Percentiles rank a stretch among this genome's conserved stretches.
Evolutionary conservation across 2,888 invertebrate genomes (phyloP).

Genomic region (Athalia rosae): DNA sequence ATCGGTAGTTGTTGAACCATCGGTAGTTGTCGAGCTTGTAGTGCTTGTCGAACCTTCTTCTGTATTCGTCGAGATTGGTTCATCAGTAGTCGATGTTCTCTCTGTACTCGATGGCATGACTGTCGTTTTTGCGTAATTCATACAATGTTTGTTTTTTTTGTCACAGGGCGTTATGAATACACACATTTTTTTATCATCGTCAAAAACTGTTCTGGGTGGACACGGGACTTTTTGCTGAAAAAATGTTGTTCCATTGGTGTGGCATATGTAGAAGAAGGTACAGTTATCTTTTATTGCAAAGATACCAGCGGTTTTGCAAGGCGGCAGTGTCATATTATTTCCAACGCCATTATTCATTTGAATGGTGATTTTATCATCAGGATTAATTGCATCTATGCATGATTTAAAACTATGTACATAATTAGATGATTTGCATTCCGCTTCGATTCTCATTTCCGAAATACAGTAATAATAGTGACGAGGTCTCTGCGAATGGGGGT

Average conservation of each 20-base stretch:
- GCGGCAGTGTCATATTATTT: conserved; percentile 59
- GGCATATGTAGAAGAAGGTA: conserved; percentile 72
- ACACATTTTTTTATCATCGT: conserved; percentile 56
- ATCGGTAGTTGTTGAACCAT: neutral
- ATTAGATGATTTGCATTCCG: conserved; percentile 68
- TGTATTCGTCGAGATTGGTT: neutral
- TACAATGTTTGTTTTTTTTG: neutral
- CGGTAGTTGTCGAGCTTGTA: neutral
- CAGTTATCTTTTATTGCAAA: conserved; percentile 72
- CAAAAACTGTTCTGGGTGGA: conserved; percentile 58
- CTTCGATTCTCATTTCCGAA: conserved; percentile 70
- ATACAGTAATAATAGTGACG: conserved; percentile 74
- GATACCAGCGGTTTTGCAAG: conserved; percentile 64
- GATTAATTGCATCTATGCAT: conserved; percentile 50
- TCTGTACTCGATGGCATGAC: neutral
- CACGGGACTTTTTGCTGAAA: conserved; percentile 69
- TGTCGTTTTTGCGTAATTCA: neutral
- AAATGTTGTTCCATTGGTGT: conserved; percentile 63
- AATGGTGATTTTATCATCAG: conserved; percentile 47
- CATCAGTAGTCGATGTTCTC: neutral
- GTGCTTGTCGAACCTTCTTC: neutral
- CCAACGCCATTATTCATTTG: conserved; percentile 56
- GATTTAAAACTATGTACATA: conserved; percentile 60
- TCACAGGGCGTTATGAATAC: neutral
- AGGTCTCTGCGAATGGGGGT: conserved; percentile 70